These are phyloP conservation scores for Nasonia giraulti DNA, from an alignment of 1,140 invertebrate genomes.

Conservation along the genomic window DNA sequence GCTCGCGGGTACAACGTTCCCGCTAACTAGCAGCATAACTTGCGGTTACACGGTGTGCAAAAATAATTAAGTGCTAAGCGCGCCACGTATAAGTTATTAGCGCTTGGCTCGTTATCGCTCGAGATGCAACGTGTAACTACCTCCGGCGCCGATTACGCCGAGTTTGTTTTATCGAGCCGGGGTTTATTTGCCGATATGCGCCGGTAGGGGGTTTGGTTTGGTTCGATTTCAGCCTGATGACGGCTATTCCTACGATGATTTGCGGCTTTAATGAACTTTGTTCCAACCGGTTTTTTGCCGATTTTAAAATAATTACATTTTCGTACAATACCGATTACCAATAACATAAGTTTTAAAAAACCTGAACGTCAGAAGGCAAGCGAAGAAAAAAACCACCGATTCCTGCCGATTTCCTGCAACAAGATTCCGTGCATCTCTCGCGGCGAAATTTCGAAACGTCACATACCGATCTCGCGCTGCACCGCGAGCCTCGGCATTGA, in stretches of 20 bases:
- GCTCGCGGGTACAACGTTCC: no score
- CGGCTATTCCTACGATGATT: no score
- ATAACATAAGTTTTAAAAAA: no score
- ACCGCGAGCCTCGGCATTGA: background rate
- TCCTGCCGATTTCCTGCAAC: background rate
- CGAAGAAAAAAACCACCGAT: no score
- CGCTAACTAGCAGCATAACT: no score
- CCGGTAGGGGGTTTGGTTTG: background rate
- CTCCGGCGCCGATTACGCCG: background rate
- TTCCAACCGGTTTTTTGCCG: no score
- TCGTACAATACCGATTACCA: no score
- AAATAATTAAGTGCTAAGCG: background rate
- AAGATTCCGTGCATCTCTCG: background rate
- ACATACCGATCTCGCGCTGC: background rate
- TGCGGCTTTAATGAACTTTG: no score
- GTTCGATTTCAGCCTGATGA: no score
- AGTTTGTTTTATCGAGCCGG: background rate
- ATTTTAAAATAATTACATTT: no score
- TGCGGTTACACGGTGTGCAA: background rate
- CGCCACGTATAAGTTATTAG: background rate
- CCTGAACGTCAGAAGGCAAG: no score
- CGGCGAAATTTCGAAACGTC: background rate
- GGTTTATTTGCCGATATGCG: background rate
- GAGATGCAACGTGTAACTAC: background rate
- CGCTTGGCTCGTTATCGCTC: background rate